Base-by-base conservation (phyloP, 1,140 invertebrate species). In the Drosophila nasuta region DNA sequence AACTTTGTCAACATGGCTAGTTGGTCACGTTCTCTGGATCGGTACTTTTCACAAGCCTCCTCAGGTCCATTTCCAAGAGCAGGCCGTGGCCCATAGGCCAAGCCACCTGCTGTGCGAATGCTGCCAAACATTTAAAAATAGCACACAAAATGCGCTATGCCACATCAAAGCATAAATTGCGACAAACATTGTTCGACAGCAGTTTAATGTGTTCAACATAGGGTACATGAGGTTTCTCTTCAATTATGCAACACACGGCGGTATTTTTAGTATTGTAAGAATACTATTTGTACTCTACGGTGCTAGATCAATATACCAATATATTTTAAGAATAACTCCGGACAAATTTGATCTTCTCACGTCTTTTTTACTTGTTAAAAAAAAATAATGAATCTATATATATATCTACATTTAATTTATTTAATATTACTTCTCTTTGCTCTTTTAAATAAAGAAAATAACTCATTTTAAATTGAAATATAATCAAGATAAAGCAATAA, bases 1-100 rank as follows among this genome's bases (percentile, higher is more conserved):
- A 38, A 68, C 70, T 69, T 82, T 82, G 80, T 82, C 80, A 79
- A 81, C 75, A 76, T 78, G 52, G 59, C 59, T 69, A 74, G 71
- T 60, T 79, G 73, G 73, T 71, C 73, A 75, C 70, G 69, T 75
- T 71, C 41, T 43, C 54, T 46, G 63, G 30, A 62, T 64, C 62
- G 79, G 79, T 11, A 72, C 80, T 79, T 25, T 25, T 79, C 80
- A 82, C 60, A 82, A 75, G 58, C 64, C 77, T 17, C 13, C 25
- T 46, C 33, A 11, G 33, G 15, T 17, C 8, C 6, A 8, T 10
- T 8, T 8, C 35, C 7, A 38, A 7, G 35, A 38, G 7, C 35
- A 11, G 15, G 13, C 49, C 5, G 20, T 33, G 35, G 51, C 25
- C 11, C 20, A 20, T 43, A 66, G 57, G 33, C 48, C 8, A 43